These are phyloP conservation scores for Dromius quadrimaculatus DNA, from an alignment of 2,888 invertebrate genomes.

Conservation along the genomic window DNA sequence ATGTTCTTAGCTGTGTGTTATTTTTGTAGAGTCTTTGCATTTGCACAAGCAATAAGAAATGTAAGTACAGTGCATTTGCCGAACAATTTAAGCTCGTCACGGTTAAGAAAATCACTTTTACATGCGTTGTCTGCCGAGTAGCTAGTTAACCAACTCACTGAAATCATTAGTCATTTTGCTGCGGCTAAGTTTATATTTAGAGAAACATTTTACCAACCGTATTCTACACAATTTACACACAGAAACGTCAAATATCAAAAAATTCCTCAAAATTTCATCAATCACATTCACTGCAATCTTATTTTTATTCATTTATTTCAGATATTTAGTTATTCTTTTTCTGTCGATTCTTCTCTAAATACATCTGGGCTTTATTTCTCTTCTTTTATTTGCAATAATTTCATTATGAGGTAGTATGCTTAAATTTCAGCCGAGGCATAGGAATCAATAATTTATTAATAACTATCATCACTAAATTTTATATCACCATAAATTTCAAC, in stretches of 20 bases:
- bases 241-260: background rate
- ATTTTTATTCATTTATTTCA: too few relatives aligned
- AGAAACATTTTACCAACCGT: slow-evolving; percentile 30
- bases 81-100: slow-evolving; percentile 48
- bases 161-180: slow-evolving; percentile 51
- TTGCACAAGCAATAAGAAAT: slow-evolving; percentile 22
- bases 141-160: slow-evolving; percentile 51
- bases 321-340: too few relatives aligned
- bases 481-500: too few relatives aligned
- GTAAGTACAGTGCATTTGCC: slow-evolving; percentile 39
- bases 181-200: slow-evolving; percentile 46
- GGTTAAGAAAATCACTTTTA: slow-evolving; percentile 46
- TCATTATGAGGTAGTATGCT: too few relatives aligned
- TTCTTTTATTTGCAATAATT: too few relatives aligned
- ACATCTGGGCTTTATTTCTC: too few relatives aligned
- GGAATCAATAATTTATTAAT: too few relatives aligned
- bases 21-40: too few relatives aligned
- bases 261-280: background rate
- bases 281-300: background rate
- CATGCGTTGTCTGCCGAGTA: slow-evolving; percentile 47
- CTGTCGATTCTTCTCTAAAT: too few relatives aligned
- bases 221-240: background rate
- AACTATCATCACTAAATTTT: too few relatives aligned
- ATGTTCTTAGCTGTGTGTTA: too few relatives aligned
- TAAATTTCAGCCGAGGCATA: too few relatives aligned